Base-by-base conservation (phyloP, 2,888 invertebrate genomes). In the Cyclophora punctaria region DNA sequence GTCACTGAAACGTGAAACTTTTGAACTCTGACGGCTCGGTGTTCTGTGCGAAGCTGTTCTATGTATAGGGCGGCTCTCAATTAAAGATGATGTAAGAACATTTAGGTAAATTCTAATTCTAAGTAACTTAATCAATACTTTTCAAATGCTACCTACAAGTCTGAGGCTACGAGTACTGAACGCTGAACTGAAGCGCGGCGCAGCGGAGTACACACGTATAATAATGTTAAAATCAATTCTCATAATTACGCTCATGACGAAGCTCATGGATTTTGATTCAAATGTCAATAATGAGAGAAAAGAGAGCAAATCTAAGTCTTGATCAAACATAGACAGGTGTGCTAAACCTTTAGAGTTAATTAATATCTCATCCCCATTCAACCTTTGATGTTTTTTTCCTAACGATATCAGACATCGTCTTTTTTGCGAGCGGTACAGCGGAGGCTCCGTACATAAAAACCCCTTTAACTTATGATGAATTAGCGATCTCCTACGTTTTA, bases 381-480 rank as follows among this genome's bases (percentile, higher is more conserved):
- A 69, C 69, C 78, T 78, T 77, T 78, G 76, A 73, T 74, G 76
- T 73, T 75, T 79, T 82, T 79, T 80, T 75, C 67, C 37, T 2
- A 67, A 59, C 66, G 79, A 80, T 78, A 79, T 80, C 80, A 76
- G 64, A 76, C 37, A 37, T 37, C 34, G 44, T 71, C 71, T 81
- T 85, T 83, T 86, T 85, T 84, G 79, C 78, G 58, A 56, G 71
- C 76, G 69, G 73, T 82, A 84, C 83, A 82, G 69, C 72, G 59
- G 69, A 71, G 71, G 73, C 75, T 73, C 64, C 67, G 80, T 79
- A 82, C 83, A 83, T 87, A 88, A 87, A 86, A 87, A 87, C 86
- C 88, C 78, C 88, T 88, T 88, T 87, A 88, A 88, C 87, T 88
- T 88, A 88, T 88, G 88, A 88, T 88, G 88, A 87, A 88, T 88